Evolutionary conservation across 2,888 invertebrate genomes (phyloP).

Genomic region (Yponomeuta cagnagella): DNA sequence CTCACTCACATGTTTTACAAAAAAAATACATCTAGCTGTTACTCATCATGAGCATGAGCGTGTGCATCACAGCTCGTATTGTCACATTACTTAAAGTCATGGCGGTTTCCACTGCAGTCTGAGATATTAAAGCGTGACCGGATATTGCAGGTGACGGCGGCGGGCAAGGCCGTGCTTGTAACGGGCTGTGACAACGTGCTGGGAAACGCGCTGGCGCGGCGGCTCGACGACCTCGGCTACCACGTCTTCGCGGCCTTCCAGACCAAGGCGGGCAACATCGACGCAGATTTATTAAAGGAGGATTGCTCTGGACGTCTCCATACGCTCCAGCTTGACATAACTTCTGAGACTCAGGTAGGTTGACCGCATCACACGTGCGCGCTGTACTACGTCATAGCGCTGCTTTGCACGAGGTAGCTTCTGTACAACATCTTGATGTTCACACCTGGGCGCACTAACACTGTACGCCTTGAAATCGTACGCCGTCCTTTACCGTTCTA

Average conservation of each 20-base stretch:
- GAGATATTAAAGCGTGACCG: too few relatives aligned
- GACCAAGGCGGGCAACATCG: constrained; percentile 79
- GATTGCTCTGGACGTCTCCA: constrained; percentile 85
- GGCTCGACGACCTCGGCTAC: constrained; percentile 88
- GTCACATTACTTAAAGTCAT: too few relatives aligned
- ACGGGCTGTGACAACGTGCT: constrained; percentile 89
- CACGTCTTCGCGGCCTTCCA: constrained; percentile 92
- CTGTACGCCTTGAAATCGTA: too few relatives aligned
- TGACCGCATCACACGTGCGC: constrained; percentile 10
- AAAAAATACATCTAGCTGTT: too few relatives aligned
- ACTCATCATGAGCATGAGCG: too few relatives aligned
- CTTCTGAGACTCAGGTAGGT: constrained; percentile 81
- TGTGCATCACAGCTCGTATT: too few relatives aligned
- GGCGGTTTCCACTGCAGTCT: too few relatives aligned
- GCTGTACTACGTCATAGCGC: not conserved
- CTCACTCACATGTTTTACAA: too few relatives aligned
- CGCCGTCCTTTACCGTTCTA: too few relatives aligned
- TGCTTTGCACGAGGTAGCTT: too few relatives aligned
- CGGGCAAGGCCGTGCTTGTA: constrained; percentile 88
- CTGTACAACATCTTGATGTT: too few relatives aligned
- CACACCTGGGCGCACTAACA: too few relatives aligned
- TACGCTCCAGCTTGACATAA: constrained; percentile 86
- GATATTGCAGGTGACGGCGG: constrained; percentile 81
- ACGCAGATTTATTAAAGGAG: constrained; percentile 84
- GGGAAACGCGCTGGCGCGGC: constrained; percentile 84